phyloP scores from a whole-genome alignment of 2,113 vertebrate genomes.

The Sander vitreus region DNA sequence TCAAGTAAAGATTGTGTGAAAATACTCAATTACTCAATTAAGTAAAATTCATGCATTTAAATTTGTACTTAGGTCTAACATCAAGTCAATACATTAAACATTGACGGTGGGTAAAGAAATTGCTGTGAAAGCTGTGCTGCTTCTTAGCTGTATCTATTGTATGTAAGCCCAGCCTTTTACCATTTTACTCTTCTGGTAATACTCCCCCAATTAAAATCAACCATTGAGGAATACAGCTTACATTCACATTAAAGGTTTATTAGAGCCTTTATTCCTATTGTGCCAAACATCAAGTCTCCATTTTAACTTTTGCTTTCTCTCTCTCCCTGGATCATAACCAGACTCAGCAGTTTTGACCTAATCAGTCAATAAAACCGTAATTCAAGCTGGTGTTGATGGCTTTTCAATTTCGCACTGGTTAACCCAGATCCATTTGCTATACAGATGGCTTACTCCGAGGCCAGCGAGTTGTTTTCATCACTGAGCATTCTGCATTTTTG shows the following conservation, averaged over 20 bases:
- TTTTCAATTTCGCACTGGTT: slow-evolving; percentile 63
- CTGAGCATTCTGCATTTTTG: background rate
- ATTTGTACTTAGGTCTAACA: background rate
- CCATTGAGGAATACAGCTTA: slow-evolving; percentile 40
- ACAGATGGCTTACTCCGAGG: slow-evolving; percentile 18
- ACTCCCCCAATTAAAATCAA: slow-evolving; percentile 45
- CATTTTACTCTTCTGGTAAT: slow-evolving; percentile 16
- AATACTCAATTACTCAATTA: background rate
- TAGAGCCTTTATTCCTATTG: slow-evolving; percentile 47
- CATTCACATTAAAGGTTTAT: slow-evolving; percentile 53
- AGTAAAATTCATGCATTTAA: background rate
- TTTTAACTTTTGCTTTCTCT: slow-evolving; percentile 35
- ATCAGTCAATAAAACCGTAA: slow-evolving; percentile 66
- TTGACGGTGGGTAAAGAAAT: slow-evolving; percentile 10
- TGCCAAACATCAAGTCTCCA: slow-evolving; percentile 47
- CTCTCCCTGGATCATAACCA: slow-evolving; percentile 54
- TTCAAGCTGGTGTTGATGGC: slow-evolving; percentile 55
- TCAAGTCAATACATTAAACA: slow-evolving; percentile 2
- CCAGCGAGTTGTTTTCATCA: slow-evolving; percentile 12
- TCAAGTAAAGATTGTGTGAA: background rate
- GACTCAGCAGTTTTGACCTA: slow-evolving; percentile 71
- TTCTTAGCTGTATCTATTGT: slow-evolving; percentile 15
- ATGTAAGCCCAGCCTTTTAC: slow-evolving; percentile 22
- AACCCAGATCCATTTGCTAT: slow-evolving; percentile 46
- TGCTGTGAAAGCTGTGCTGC: slow-evolving; percentile 13